Evolutionary conservation across 2,888 invertebrate genomes (phyloP), one percentile per base, ranked within the genome.

Genomic region (Tetheella fluctuosa): DNA sequence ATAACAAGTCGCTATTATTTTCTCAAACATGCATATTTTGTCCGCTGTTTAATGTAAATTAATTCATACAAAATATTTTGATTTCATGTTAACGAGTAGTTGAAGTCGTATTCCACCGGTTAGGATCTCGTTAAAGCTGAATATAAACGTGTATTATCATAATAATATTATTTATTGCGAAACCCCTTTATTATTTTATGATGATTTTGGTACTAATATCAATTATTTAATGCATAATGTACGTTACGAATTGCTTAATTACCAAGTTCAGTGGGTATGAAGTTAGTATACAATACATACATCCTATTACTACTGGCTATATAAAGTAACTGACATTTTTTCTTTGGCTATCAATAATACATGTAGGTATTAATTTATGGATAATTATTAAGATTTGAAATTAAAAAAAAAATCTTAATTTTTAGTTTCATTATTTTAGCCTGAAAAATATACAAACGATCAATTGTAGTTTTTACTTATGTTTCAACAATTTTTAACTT

Each of bases 61-160:
- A 83, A 89, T 90, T 89, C 90, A 89, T 88, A 89, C 87, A 88
- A 90, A 88, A 90, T 90, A 91, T 91, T 90, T 88, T 89, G 88
- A 88, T 89, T 86, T 81, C 80, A 83, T 81, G 81, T 81, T 89
- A 90, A 90, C 90, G 86, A 90, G 88, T 87, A 85, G 86, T 85
- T 84, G 79, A 80, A 83, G 81, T 80, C 74, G 80, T 73, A 82
- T 81, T 81, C 76, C 75, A 81, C 81, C 84, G 81, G 84, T 85
- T 85, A 76, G 80, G 76, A 77, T 85, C 88, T 90, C 84, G 88
- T 91, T 90, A 89, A 79, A 77, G 74, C 80, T 76, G 82, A 86
- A 89, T 85, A 83, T 83, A 83, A 84, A 77, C 80, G 77, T 73
- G 71, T 78, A 88, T 89, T 88, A 85, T 81, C 88, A 90, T 90